Conservation (phyloP, 2,113 vertebrate species). For the Pachycephala philippinensis region DNA sequence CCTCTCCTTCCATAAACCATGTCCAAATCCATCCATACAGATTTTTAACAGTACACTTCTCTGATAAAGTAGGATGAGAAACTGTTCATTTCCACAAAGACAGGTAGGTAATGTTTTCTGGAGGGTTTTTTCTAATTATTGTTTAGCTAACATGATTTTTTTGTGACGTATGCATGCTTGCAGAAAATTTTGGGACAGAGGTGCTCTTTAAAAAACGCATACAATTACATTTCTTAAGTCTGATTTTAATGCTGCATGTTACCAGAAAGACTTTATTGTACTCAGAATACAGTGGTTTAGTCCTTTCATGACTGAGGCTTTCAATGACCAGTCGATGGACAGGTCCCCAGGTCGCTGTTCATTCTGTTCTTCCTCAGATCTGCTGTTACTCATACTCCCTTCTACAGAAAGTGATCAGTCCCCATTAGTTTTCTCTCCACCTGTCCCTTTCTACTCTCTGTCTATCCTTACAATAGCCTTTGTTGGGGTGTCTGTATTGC, state of each 20-base stretch:
- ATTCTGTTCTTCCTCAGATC: not conserved
- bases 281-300: not conserved
- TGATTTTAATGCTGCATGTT: not conserved
- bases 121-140: not conserved
- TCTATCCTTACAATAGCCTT: not conserved
- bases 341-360: not conserved
- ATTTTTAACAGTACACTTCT: not conserved
- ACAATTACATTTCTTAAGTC: not conserved
- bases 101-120: not conserved
- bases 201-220: not conserved
- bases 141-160: not conserved
- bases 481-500: not conserved
- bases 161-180: not conserved
- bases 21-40: not conserved
- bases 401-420: not conserved
- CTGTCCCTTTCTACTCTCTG: not conserved
- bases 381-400: not conserved
- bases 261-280: not conserved
- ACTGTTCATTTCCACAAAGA: not conserved
- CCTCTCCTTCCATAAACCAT: not conserved
- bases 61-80: not conserved
- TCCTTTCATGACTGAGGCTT: not conserved
- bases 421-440: not conserved
- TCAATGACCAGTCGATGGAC: not conserved
- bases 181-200: not conserved